phyloP scores from a whole-genome alignment of 2,113 vertebrate species.

The Nycticryphes semicollaris region DNA sequence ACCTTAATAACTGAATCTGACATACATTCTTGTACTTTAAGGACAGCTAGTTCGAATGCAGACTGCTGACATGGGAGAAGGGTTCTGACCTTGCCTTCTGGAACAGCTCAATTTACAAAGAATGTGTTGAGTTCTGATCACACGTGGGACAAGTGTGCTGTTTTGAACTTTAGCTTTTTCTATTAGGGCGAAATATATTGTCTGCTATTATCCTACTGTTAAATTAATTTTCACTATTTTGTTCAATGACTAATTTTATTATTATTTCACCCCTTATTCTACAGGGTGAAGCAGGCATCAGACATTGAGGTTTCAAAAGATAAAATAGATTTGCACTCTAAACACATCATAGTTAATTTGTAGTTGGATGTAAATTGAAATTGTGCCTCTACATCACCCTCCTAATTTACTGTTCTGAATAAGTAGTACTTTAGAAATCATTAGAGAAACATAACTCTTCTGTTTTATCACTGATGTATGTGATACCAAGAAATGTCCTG shows the following conservation, averaged over 20 bases:
- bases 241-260: not conserved
- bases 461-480: not conserved
- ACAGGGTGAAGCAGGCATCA: not conserved
- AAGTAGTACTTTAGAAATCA: not conserved
- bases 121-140: slow-evolving; percentile 13
- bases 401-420: not conserved
- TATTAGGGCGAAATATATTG: not conserved
- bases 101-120: slow-evolving; percentile 16
- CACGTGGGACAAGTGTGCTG: not conserved
- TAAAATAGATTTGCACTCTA: not conserved
- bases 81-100: slow-evolving; percentile 19
- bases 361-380: not conserved
- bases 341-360: not conserved
- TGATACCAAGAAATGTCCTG: not conserved
- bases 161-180: slow-evolving; percentile 16
- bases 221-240: not conserved
- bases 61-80: not conserved
- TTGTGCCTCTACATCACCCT: not conserved
- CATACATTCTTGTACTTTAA: not conserved
- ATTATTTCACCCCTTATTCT: too few species aligned
- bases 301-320: not conserved
- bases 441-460: not conserved
- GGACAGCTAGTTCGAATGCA: not conserved
- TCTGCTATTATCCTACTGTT: slow-evolving; percentile 9
- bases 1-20: not conserved